Base-by-base conservation (phyloP, 1,140 invertebrate species). In the Eumeta japonica region DNA sequence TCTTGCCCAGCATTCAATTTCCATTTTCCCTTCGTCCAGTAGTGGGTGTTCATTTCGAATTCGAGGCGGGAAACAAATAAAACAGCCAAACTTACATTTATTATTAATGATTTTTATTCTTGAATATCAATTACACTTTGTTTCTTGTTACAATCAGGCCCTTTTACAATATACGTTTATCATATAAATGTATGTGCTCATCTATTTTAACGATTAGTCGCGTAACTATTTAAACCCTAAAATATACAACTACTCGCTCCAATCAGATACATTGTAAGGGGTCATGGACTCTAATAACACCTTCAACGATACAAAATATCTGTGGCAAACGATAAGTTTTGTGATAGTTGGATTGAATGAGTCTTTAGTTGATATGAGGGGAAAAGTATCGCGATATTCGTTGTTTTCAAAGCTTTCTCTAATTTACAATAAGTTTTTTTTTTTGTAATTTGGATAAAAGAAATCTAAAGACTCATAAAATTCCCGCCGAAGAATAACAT, bases 401-500 rank as follows among this genome's bases (percentile, higher is more conserved):
- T 27, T 17, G 3, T 13, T 16, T 10, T 35, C 34, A 35, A 12
- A 19, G 16, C 27, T 15, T n/a, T 9, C 16, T 34, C 16, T 16
- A 2, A 35, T 11, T 16, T 18, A 35, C n/a, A 35, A 35, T 24
- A 15, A 2, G 30, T 46, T 51, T 53, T 46, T 48, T 53, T 56
- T 46, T 56, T 41, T 41, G 38, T 41, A 39, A 35, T 38, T 35
- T 18, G 32, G 48, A 38, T 35, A 36, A 33, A 43, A 43, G 42
- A 40, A 45, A 50, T 35, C 38, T 28, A 40, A 49, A 45, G n/a
- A n/a, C n/a, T n/a, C n/a, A n/a, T n/a, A n/a, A n/a, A n/a, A n/a
- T n/a, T n/a, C n/a, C n/a, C n/a, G n/a, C n/a, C 35, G 41, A 50
- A 42, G 57, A 66, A 66, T 62, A 70, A 70, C 56, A 63, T 65